Evolutionary conservation across 1,140 invertebrate genomes (phyloP), one percentile per base, ranked within the genome.

Genomic region (Anagrus nilaparvatae): DNA sequence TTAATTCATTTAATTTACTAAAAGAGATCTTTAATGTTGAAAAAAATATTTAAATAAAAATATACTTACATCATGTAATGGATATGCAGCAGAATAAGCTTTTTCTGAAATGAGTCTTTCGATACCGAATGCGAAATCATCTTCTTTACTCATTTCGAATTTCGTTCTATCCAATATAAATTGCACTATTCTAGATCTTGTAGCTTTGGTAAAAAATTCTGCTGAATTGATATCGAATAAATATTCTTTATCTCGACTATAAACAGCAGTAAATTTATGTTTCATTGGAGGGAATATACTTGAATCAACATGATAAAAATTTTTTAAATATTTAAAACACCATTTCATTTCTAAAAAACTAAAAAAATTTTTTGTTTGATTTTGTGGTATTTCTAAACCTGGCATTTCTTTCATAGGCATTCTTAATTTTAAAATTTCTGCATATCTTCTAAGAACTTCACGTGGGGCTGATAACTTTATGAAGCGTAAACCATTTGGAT

Each of bases 361-460:
- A 69, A 35, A 81, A 60, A 5, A 82, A 51, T 48, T 69, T 78
- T 78, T 8, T 75, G 77, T 40, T n/a, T 69, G 74, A 27, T 65
- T 69, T 40, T 73, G 70, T 2, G 79, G 70, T 41, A 76, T 70
- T 42, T 24, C 67, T 65, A 14, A 81, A 3, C 73, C 75, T 29
- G 77, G 74, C 52, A 88, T 75, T 69, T 87, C 79, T 73, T 87
- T 89, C 78, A 97, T 91, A 10, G 93, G 91, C 84, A 97, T 86
- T 63, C 91, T 78, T 20, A 97, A 73, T 61, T 93, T 94, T 51
- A 96, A 73, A 53, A 97, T 82, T 70, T 97, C 94, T 38, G 88
- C 83, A 69, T 97, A 96, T 51, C 87, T 77, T 48, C 79, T 76
- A 31, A 97, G 63, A 4, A 97, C 87, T 58, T 84, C 74, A 54